A percentile compares a stretch with the other conserved stretches of the same genome.
Conservation (phyloP, 2,113 vertebrate genomes). For the Nothocercus julius region DNA sequence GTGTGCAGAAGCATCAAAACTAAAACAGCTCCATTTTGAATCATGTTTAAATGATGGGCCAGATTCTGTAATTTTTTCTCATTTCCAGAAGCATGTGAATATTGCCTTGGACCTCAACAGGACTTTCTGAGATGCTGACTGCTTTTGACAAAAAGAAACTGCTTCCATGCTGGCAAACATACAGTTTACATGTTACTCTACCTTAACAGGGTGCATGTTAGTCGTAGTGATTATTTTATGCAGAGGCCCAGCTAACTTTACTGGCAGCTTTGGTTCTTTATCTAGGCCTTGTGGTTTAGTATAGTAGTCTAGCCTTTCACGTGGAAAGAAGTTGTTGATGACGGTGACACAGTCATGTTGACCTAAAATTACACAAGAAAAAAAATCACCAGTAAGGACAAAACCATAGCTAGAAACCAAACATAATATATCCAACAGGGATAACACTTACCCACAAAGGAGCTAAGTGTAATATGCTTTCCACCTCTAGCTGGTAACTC, state of each 20-base stretch:
- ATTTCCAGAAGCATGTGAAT: not conserved
- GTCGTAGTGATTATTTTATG: slow-evolving; percentile 97
- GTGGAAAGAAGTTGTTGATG: slow-evolving; percentile 98
- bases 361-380: slow-evolving; percentile 75
- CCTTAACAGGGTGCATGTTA: slow-evolving; percentile 97
- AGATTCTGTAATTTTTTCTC: not conserved
- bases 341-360: slow-evolving; percentile 97
- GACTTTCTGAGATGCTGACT: not conserved
- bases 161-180: not conserved
- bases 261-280: slow-evolving; percentile 91
- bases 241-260: slow-evolving; percentile 91
- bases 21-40: not conserved
- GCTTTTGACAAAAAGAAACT: not conserved
- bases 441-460: not conserved
- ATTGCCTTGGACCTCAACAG: not conserved
- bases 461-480: not conserved
- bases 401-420: not conserved
- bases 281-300: slow-evolving; percentile 93
- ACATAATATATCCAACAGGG: not conserved
- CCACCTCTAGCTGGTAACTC: not conserved
- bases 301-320: slow-evolving; percentile 93
- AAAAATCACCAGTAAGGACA: not conserved
- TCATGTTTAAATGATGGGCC: not conserved
- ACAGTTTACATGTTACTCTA: slow-evolving; percentile 42
- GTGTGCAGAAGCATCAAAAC: not conserved